These are phyloP conservation scores for Eulemur mongoz DNA, from an alignment of 2,797 vertebrate genomes.

Conservation along the genomic window DNA sequence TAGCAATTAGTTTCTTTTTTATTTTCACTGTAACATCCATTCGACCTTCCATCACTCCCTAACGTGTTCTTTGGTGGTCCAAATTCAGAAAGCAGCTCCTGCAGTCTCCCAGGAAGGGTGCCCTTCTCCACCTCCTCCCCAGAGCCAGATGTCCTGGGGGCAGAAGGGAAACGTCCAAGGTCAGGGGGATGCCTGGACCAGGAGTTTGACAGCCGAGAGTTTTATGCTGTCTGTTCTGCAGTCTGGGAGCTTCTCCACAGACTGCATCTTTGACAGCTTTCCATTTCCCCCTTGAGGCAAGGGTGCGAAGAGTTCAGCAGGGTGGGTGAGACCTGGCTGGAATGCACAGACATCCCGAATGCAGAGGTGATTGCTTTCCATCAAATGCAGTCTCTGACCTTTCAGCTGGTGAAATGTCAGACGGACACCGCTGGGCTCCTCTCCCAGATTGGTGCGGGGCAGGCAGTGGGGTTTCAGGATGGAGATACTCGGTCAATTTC, in stretches of 20 bases:
- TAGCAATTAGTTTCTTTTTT: background rate
- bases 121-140: background rate
- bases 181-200: too few species aligned
- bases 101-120: rapidly evolving
- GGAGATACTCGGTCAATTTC: constrained; percentile 8
- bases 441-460: background rate
- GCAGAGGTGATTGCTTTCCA: background rate
- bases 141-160: background rate
- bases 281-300: background rate
- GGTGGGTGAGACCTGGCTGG: background rate
- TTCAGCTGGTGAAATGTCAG: background rate
- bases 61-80: background rate
- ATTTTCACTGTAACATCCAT: background rate
- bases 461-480: background rate
- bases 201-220: background rate
- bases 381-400: background rate
- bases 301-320: background rate
- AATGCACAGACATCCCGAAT: background rate
- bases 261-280: background rate
- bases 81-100: background rate
- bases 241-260: background rate
- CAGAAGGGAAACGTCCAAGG: background rate
- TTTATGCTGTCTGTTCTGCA: background rate
- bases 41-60: background rate
- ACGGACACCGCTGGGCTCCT: background rate